phyloP scores from a whole-genome alignment of 2,797 vertebrate genomes.

The Erpetoichthys calabaricus region DNA sequence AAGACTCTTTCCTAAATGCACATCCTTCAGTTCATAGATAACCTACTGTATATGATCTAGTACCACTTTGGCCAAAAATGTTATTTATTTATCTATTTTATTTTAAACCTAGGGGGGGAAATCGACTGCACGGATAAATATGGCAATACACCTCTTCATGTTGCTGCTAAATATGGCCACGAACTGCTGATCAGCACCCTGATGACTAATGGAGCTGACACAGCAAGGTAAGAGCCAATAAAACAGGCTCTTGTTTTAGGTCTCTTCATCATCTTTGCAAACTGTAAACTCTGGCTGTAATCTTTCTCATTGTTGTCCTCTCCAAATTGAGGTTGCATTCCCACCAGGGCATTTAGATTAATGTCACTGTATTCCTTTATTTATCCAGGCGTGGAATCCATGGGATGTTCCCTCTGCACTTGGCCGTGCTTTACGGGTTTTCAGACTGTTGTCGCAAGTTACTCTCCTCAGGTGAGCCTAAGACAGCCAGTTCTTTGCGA shows the following conservation, averaged over 20 bases:
- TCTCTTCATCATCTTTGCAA: neutral
- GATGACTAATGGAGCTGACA: constrained; percentile 93
- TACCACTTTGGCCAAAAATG: neutral
- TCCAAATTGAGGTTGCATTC: no score
- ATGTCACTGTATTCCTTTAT: constrained; percentile 1
- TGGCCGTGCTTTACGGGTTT: constrained; percentile 92
- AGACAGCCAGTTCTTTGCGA: neutral
- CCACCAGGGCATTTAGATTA: no score
- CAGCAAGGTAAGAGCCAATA: constrained; percentile 62
- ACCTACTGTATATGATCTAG: neutral
- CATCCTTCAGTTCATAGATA: neutral
- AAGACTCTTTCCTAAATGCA: neutral
- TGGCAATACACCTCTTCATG: constrained; percentile 92
- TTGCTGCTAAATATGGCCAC: constrained; percentile 94
- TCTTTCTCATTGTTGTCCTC: no score
- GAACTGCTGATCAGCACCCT: constrained; percentile 94
- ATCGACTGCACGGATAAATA: constrained; percentile 90
- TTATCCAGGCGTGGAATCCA: constrained; percentile 73
- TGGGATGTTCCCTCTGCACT: constrained; percentile 93
- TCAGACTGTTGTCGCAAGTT: constrained; percentile 98
- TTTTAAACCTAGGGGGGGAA: constrained; percentile 62
- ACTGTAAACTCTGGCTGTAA: neutral
- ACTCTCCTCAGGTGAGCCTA: constrained; percentile 81
- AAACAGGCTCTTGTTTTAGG: neutral
- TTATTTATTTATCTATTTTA: neutral